These are phyloP conservation scores for Phyllotreta cruciferae DNA, from an alignment of 2,888 invertebrate genomes.

Conservation along the genomic window DNA sequence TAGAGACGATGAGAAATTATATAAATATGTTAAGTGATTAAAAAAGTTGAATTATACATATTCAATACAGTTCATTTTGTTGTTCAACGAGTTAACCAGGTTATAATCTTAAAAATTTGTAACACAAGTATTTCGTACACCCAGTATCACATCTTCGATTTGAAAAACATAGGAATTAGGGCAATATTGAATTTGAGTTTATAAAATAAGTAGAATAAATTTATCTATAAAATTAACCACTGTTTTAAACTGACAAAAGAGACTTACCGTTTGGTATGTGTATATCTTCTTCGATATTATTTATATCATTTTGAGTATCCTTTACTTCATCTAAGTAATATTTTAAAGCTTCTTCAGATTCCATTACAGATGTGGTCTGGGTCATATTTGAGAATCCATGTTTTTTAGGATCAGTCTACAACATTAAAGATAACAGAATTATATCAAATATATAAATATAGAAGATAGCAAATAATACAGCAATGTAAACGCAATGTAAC, in stretches of 20 bases:
- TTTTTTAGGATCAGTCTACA: slow-evolving; percentile 6
- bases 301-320: slow-evolving; percentile 51
- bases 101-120: background rate
- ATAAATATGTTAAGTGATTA: slow-evolving; percentile 2
- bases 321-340: slow-evolving; percentile 57
- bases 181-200: no score
- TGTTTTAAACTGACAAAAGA: slow-evolving; percentile 1
- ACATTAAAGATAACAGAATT: slow-evolving; percentile 4
- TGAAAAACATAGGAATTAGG: no score
- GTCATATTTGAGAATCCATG: slow-evolving; percentile 39
- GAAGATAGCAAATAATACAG: slow-evolving; percentile 5
- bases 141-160: background rate
- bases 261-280: slow-evolving; percentile 53
- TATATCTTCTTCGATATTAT: slow-evolving; percentile 50
- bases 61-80: background rate
- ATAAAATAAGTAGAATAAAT: background rate
- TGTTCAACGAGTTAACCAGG: background rate
- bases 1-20: background rate
- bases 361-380: slow-evolving; percentile 42
- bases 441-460: slow-evolving; percentile 2
- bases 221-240: slow-evolving; percentile 4
- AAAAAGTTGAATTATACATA: background rate
- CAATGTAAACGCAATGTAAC: background rate
- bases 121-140: background rate
- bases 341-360: slow-evolving; percentile 52